phyloP scores from a whole-genome alignment of 2,888 invertebrate genomes.

The Agrotis clavis region DNA sequence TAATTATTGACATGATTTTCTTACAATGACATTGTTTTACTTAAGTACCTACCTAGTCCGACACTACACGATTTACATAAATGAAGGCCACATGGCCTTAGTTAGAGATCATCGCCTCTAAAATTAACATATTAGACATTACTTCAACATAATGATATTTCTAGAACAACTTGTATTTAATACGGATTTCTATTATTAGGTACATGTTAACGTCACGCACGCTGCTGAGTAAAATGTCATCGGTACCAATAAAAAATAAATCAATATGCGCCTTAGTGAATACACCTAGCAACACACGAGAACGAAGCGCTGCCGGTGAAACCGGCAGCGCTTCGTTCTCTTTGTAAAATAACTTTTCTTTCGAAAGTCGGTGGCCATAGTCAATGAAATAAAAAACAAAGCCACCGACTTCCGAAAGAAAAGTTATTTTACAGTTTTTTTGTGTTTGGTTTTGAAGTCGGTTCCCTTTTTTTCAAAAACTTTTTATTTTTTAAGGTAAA shows the following conservation, averaged over 20 bases:
- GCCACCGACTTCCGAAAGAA: too few species aligned
- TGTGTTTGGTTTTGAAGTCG: too few species aligned
- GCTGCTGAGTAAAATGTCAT: slow-evolving; percentile 19
- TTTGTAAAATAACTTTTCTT: too few species aligned
- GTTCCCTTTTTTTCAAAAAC: too few species aligned
- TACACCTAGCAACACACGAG: slow-evolving; percentile 35
- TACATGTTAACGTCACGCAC: slow-evolving; percentile 29
- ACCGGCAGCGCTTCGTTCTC: too few species aligned
- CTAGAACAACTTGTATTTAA: slow-evolving; percentile 44
- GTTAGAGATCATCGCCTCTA: slow-evolving; percentile 53
- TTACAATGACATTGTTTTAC: slow-evolving; percentile 32
- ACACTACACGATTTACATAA: slow-evolving; percentile 42
- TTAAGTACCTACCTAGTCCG: slow-evolving; percentile 9
- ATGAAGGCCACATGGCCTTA: slow-evolving; percentile 44
- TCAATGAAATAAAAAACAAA: too few species aligned
- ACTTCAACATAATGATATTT: slow-evolving; percentile 37
- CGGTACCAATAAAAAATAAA: slow-evolving; percentile 16
- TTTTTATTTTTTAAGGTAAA: too few species aligned
- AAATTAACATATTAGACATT: slow-evolving; percentile 50
- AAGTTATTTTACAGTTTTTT: too few species aligned
- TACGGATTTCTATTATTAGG: slow-evolving; percentile 30
- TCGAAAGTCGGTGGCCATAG: too few species aligned
- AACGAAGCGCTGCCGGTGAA: slow-evolving; percentile 19
- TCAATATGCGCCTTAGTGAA: slow-evolving; percentile 22
- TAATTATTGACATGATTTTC: slow-evolving; percentile 22